Evolutionary conservation across 2,888 invertebrate genomes (phyloP).

Genomic region (Caenorhabditis sp.): DNA sequence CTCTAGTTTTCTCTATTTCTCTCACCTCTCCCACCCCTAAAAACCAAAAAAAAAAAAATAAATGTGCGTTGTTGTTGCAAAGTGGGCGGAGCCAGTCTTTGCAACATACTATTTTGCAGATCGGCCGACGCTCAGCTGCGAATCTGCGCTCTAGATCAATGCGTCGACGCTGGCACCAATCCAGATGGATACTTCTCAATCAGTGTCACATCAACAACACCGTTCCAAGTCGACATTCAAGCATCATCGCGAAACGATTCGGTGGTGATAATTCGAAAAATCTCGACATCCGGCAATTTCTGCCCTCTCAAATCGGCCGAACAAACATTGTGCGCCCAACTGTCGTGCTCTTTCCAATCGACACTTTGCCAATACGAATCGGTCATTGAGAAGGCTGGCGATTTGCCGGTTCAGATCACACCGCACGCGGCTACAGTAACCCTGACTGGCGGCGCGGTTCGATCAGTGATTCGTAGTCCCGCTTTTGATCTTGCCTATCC

Average conservation of each 20-base stretch:
- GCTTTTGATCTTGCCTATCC: constrained; percentile 46
- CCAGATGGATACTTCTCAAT: constrained; percentile 37
- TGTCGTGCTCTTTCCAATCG: constrained; percentile 60
- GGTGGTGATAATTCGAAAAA: constrained; percentile 56
- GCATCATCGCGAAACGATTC: constrained; percentile 43
- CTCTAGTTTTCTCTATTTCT: no score
- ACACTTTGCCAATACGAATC: constrained; percentile 45
- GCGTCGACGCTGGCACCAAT: constrained; percentile 41
- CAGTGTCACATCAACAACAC: constrained; percentile 42
- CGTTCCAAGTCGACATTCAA: constrained; percentile 50
- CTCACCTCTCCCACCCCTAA: no score
- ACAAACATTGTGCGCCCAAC: constrained; percentile 61
- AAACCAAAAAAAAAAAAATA: no score
- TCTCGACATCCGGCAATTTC: constrained; percentile 55
- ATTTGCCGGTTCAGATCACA: constrained; percentile 21
- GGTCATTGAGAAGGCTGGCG: constrained; percentile 38
- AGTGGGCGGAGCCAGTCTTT: no score
- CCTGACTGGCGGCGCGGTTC: constrained; percentile 27
- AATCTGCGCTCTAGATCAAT: constrained; percentile 51
- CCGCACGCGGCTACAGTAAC: constrained; percentile 25
- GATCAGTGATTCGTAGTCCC: constrained; percentile 38
- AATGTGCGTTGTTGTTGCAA: no score
- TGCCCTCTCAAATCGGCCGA: constrained; percentile 61
- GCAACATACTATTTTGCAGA: constrained; percentile 18
- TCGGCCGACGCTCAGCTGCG: constrained; percentile 50